Conservation (phyloP, 2,888 invertebrate species). For the Agrotis ipsilon region DNA sequence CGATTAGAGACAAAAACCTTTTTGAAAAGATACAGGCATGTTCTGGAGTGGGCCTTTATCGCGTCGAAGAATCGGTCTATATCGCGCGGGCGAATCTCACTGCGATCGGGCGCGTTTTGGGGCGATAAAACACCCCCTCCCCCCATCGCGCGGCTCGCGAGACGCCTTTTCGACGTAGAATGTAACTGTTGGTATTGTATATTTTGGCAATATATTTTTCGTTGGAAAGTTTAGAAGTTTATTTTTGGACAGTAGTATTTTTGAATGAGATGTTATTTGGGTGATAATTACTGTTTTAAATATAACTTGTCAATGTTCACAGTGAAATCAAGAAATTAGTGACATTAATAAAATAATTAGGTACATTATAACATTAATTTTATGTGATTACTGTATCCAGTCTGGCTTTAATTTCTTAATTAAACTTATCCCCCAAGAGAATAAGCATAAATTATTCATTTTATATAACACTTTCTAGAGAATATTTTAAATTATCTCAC, state of each 20-base stretch:
- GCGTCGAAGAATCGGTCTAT: conserved; percentile 74
- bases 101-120: conserved; percentile 80
- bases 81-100: conserved; percentile 76
- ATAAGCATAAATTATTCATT: conserved; percentile 23
- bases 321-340: too few species aligned
- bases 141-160: conserved; percentile 44
- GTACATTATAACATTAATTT: too few species aligned
- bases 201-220: conserved; percentile 28
- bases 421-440: neutral
- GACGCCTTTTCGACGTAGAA: conserved; percentile 69
- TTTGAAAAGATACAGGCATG: conserved; percentile 83
- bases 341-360: too few species aligned
- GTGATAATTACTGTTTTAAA: too few species aligned
- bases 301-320: too few species aligned
- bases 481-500: conserved; percentile 24
- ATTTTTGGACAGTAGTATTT: neutral
- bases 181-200: conserved; percentile 58
- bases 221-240: conserved; percentile 8
- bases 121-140: conserved; percentile 78
- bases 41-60: conserved; percentile 75
- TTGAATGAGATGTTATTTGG: neutral
- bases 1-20: conserved; percentile 82
- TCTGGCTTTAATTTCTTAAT: neutral
- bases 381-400: too few species aligned
- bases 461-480: conserved; percentile 41